Evolutionary conservation across 2,888 invertebrate species (phyloP).

Genomic region (Drosophila stalkeri): DNA sequence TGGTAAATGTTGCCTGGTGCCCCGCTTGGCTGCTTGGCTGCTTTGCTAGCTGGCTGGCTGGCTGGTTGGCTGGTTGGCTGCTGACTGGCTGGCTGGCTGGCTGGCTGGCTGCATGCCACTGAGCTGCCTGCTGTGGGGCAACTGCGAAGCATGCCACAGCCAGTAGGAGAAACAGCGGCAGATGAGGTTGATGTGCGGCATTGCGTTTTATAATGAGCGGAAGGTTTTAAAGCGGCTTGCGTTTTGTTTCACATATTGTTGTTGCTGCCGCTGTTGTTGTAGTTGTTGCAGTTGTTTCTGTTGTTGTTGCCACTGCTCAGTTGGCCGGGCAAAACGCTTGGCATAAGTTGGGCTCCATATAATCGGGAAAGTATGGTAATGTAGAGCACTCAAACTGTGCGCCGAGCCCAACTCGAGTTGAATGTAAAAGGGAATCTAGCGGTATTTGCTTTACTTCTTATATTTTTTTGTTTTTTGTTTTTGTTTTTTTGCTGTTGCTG

Average conservation of each 20-base stretch:
- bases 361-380: conserved; percentile 53
- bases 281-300: conserved; percentile 5
- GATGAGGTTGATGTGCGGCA: conserved; percentile 62
- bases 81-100: background rate
- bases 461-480: too few species aligned
- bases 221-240: conserved; percentile 62
- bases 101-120: conserved; percentile 17
- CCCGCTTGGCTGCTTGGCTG: conserved; percentile 8
- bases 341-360: conserved; percentile 39
- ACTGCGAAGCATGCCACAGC: conserved; percentile 47
- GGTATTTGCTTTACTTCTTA: background rate
- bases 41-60: background rate
- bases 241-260: conserved; percentile 28
- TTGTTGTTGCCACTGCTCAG: conserved; percentile 22
- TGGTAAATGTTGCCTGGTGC: conserved; percentile 46
- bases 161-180: conserved; percentile 40
- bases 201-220: conserved; percentile 73
- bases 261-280: conserved; percentile 1
- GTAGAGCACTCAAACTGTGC: conserved; percentile 36
- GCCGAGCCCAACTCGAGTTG: conserved; percentile 12
- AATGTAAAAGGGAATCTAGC: conserved; percentile 17
- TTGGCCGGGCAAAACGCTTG: conserved; percentile 30
- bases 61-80: conserved; percentile 7
- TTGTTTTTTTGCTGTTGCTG: background rate
- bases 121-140: conserved; percentile 32